Evolutionary conservation across 2,888 invertebrate genomes (phyloP).

Genomic region (Melangyna quadrimaculata): DNA sequence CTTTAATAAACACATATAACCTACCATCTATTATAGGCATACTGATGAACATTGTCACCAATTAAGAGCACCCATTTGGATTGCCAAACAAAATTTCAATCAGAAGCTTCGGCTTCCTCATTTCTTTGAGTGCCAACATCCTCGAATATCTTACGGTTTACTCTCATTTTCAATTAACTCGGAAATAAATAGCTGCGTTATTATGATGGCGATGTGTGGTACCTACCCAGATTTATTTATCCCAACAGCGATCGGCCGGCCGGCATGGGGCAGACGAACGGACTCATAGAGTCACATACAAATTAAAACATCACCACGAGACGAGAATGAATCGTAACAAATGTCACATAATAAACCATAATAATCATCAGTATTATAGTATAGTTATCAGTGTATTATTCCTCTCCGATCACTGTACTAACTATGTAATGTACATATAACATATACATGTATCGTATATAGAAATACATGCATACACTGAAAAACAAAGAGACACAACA

Average conservation of each 20-base stretch:
- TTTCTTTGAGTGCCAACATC: conserved; percentile 70
- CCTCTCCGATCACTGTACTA: conserved; percentile 9
- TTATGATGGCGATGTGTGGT: background rate
- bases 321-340: conserved; percentile 41
- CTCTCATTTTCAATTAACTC: conserved; percentile 66
- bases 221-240: conserved; percentile 54
- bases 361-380: conserved; percentile 45
- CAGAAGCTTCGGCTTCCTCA: conserved; percentile 57
- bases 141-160: conserved; percentile 65
- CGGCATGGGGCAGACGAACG: background rate
- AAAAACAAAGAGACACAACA: background rate
- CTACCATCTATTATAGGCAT: background rate
- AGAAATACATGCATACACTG: background rate
- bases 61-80: conserved; percentile 49
- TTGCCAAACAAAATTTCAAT: conserved; percentile 11
- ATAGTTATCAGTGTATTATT: conserved; percentile 45
- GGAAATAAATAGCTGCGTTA: conserved; percentile 52
- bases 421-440: no score
- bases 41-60: conserved; percentile 50
- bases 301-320: conserved; percentile 64
- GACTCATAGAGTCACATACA: conserved; percentile 30
- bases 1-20: background rate
- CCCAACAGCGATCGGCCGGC: no score
- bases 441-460: no score
- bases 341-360: conserved; percentile 53